Conservation (phyloP, 2,113 vertebrate species). For the Malurus alboscapulatus region DNA sequence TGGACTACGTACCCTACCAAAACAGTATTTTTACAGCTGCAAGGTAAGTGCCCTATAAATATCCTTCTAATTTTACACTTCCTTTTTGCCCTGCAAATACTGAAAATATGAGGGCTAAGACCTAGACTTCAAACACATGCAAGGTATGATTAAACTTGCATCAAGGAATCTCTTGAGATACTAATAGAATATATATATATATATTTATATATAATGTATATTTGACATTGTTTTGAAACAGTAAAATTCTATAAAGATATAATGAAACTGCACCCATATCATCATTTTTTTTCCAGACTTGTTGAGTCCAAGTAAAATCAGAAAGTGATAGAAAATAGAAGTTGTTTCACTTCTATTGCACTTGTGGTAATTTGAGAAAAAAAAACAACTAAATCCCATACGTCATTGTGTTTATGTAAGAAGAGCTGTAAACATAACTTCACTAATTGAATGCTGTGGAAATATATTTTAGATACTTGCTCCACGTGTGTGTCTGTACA, state of each 20-base stretch:
- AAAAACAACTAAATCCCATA: neutral
- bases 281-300: neutral
- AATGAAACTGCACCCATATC: neutral
- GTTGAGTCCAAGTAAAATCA: neutral
- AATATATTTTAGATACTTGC: neutral
- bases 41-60: neutral
- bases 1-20: neutral
- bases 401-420: neutral
- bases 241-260: neutral
- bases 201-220: neutral
- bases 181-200: neutral
- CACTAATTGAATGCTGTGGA: neutral
- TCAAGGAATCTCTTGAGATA: neutral
- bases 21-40: neutral
- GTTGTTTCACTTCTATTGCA: neutral
- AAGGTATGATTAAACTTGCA: neutral
- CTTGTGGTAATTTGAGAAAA: neutral
- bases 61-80: neutral
- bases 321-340: neutral
- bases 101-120: neutral
- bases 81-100: neutral
- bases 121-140: neutral
- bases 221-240: neutral
- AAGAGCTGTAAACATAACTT: neutral
- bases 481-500: neutral